Base-by-base conservation (phyloP, 2,797 vertebrate genomes). In the Buceros bicornis region DNA sequence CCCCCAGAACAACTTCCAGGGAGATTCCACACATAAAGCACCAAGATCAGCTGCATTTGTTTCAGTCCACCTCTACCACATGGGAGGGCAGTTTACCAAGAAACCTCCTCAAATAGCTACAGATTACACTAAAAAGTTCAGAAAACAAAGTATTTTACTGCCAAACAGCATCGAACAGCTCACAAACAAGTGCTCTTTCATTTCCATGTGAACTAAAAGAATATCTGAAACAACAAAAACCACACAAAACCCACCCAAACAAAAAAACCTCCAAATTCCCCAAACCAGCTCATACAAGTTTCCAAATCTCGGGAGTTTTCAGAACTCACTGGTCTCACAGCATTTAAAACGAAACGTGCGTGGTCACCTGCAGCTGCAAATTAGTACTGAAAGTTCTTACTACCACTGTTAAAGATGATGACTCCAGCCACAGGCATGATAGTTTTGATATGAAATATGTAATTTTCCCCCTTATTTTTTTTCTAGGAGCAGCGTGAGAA, bases 341-440 rank as follows among this genome's bases (percentile, higher is more conserved):
- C 2, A 6, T 65, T 74, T 58, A 28, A 86, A 87, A 25, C 7
- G 24, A 93, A 95, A 87, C 0, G 2, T 0, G 0, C 0, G 0
- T 5, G 18, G 31, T 13, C 6, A 0, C 37, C 26, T 24, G 25
- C 56, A 83, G 62, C 26, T 48, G n/a, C 10, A 42, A 70, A 65
- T 24, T 51, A 42, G 26, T 40, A 33, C 45, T 11, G 31, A 82
- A 80, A 65, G 54, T 37, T 89, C 73, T 10, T n/a, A 29, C 25
- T 40, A 21, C 56, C 78, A 16, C 48, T 43, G 66, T n/a, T 70
- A 11, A 37, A 70, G 48, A 47, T 10, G 43, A 13, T 2, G 0
- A 26, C 28, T 47, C 31, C 20, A 17, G 40, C 6, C 16, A 22
- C 14, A 15, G 14, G 2, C 31, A 18, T 6, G 8, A 6, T 48